Percentiles rank a stretch among this genome's conserved stretches.
Conservation (phyloP, 2,113 vertebrate species). For the Calyptommatus sinebrachiatus region DNA sequence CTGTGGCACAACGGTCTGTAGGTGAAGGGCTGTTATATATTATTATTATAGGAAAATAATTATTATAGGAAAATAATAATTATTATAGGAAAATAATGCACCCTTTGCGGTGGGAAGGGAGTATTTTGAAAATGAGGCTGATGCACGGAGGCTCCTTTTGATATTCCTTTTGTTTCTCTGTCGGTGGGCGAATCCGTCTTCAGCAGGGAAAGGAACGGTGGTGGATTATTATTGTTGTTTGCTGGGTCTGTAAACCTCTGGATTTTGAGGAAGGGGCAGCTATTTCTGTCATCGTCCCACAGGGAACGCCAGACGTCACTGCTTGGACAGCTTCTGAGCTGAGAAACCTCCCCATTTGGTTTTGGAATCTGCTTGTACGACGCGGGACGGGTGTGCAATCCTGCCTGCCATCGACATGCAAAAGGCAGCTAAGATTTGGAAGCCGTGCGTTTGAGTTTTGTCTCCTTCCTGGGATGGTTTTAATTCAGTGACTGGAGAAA, state of each 20-base stretch:
- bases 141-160: fast-evolving
- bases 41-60: too few species aligned
- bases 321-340: neutral
- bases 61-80: too few species aligned
- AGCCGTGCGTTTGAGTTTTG: constrained; percentile 19
- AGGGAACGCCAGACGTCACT: neutral
- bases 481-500: constrained; percentile 9
- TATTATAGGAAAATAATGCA: too few species aligned
- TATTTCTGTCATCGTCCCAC: neutral
- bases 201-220: neutral
- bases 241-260: neutral
- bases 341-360: neutral
- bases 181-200: too few species aligned
- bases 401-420: constrained; percentile 22
- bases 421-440: constrained; percentile 53
- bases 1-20: constrained; percentile 13
- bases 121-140: fast-evolving
- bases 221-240: neutral
- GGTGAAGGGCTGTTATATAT: constrained; percentile 23
- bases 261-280: neutral
- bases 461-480: neutral
- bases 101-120: constrained; percentile 13
- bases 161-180: neutral
- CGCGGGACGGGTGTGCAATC: constrained; percentile 26
- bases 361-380: constrained; percentile 46